These are phyloP conservation scores for Blastobasis lacticolella DNA, from an alignment of 2,888 invertebrate genomes.

Conservation along the genomic window DNA sequence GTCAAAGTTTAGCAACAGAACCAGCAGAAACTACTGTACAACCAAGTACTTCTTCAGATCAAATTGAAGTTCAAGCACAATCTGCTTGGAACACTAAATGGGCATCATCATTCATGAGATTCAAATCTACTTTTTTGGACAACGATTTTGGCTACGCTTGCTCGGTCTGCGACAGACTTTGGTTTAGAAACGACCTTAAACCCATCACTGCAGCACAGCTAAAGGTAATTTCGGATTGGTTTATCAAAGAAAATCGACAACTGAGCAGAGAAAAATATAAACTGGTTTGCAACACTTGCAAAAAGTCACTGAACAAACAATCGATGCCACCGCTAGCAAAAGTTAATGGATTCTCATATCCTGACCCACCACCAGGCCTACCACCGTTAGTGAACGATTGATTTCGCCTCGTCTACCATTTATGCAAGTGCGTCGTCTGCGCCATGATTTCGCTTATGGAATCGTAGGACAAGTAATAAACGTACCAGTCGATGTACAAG, in stretches of 20 bases:
- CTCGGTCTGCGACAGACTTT: conserved; percentile 35
- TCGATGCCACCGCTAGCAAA: too few species aligned
- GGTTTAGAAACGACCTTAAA: conserved; percentile 37
- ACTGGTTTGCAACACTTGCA: too few species aligned
- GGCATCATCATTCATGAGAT: conserved; percentile 16
- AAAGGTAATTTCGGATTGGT: conserved; percentile 26
- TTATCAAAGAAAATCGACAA: conserved; percentile 18
- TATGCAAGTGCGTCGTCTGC: too few species aligned
- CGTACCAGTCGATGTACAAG: too few species aligned
- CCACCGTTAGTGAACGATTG: too few species aligned
- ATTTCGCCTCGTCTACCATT: too few species aligned
- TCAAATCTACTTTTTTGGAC: conserved; percentile 26
- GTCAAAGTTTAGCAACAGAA: conserved; percentile 10
- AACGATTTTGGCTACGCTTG: conserved; percentile 34
- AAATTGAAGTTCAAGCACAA: conserved; percentile 14
- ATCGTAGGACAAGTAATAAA: too few species aligned
- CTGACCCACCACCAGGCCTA: too few species aligned
- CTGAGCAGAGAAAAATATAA: conserved; percentile 19
- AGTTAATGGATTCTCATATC: too few species aligned
- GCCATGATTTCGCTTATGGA: too few species aligned
- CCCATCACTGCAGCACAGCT: conserved; percentile 29
- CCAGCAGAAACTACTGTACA: conserved; percentile 10
- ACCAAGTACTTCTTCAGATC: conserved; percentile 16
- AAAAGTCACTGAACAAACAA: too few species aligned
- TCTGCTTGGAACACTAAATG: conserved; percentile 10